Evolutionary conservation across 2,113 vertebrate species (phyloP), one percentile per base, ranked within the genome.

Genomic region (Lagenorhynchus albirostris): DNA sequence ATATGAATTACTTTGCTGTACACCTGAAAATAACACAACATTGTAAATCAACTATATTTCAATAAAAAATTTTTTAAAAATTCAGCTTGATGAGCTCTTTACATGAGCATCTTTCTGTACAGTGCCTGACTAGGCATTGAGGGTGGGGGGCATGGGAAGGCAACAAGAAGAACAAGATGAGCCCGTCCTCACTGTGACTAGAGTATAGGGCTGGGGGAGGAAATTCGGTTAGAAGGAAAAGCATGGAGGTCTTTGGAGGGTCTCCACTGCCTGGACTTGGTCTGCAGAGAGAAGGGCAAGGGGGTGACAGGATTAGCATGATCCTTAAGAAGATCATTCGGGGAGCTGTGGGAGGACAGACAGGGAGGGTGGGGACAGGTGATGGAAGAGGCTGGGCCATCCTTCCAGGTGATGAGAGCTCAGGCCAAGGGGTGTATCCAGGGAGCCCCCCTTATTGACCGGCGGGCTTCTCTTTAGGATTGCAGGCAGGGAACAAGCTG

Each of bases 241-340:
- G 33, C 5, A 1, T 12, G 29, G 44, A 23, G 9, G 25, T 36
- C n/a, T 74, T 76, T 9, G 60, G 25, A 12, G 29, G 14, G 8
- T 41, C 38, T n/a, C 50, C 21, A 53, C 23, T n/a, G 38, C 50
- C 89, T 53, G 65, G 38, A 12, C 36, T 65, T 47, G 79, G 33
- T 58, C 86, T 81, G 63, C 38, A 62, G 36, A 5, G 31, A 50
- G 44, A 25, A 70, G 23, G 6, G 18, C 20, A 50, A 44, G 3
- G 5, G 0, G 33, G 29, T 31, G 58, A 36, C 5, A 2, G 31
- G 38, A 9, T 50, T 15, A 4, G 21, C 2, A 0, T 2, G 29
- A 14, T 29, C 70, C 63, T 41, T 38, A 21, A 55, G 63, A 73
- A 53, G 58, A 33, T 8, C 60, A 26, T 44, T 47, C 44, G 3